Percentiles rank a stretch among this genome's conserved stretches.
These are phyloP conservation scores for Apis mellifera DNA, from an alignment of 1,140 invertebrate species.

Conservation along the genomic window DNA sequence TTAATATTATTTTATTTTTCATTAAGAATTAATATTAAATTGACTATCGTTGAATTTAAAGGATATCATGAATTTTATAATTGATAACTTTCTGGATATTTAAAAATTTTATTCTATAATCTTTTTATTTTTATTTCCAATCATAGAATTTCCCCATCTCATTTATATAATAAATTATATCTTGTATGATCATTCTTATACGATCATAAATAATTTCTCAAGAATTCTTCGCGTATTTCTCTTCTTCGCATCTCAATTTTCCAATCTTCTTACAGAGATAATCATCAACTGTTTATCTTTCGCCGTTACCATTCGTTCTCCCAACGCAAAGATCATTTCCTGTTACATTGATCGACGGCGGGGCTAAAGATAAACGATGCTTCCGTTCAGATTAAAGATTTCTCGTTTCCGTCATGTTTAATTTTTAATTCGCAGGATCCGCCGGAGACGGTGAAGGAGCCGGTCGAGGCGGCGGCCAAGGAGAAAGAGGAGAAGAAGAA, in stretches of 20 bases:
- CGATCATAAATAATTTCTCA: too few relatives aligned
- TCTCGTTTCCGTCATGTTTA: background rate
- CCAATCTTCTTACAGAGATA: background rate
- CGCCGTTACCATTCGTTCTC: background rate
- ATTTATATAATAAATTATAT: too few relatives aligned
- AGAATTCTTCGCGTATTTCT: background rate
- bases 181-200: too few relatives aligned
- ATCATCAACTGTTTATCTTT: background rate
- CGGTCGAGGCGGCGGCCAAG: conserved; percentile 47
- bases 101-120: too few relatives aligned
- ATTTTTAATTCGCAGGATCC: conserved; percentile 46
- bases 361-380: background rate
- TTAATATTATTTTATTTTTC: too few relatives aligned
- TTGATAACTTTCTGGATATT: too few relatives aligned
- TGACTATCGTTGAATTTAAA: too few relatives aligned
- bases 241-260: background rate
- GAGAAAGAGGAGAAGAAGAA: conserved; percentile 74
- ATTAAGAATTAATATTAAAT: too few relatives aligned
- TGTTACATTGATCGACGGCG: background rate
- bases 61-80: too few relatives aligned
- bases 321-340: background rate
- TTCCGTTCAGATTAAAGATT: background rate
- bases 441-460: conserved; percentile 27
- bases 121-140: too few relatives aligned
- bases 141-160: too few relatives aligned